phyloP scores from a whole-genome alignment of 2,113 vertebrate genomes.

The Thamnophis sirtalis region DNA sequence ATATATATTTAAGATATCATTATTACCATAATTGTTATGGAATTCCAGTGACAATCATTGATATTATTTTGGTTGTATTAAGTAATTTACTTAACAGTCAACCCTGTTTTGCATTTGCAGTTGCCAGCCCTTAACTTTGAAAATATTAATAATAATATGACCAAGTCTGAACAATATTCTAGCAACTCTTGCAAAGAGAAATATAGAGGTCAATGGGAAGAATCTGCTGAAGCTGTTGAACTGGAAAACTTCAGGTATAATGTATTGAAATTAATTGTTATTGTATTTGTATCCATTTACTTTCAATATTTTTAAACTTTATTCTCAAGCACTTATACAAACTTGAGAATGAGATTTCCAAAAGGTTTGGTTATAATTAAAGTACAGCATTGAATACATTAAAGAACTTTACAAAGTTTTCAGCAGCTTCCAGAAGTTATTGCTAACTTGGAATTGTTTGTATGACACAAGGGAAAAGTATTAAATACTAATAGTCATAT shows the following conservation, averaged over 20 bases:
- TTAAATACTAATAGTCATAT: background rate
- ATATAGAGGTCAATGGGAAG: conserved; percentile 52
- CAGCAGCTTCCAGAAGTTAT: background rate
- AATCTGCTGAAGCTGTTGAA: conserved; percentile 73
- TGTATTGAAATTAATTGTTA: background rate
- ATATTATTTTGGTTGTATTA: background rate
- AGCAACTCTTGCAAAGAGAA: conserved; percentile 50
- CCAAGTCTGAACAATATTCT: conserved; percentile 53
- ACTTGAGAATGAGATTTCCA: background rate
- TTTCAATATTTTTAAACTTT: background rate
- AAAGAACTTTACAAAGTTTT: background rate
- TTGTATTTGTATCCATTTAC: background rate
- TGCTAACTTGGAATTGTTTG: background rate
- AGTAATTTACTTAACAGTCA: background rate
- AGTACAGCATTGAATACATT: background rate
- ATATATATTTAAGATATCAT: background rate
- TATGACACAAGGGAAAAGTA: background rate
- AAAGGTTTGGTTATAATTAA: background rate
- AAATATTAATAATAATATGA: conserved; percentile 57
- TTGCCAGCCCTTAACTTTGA: conserved; percentile 66
- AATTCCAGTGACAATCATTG: background rate
- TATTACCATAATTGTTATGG: background rate
- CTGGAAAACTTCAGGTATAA: conserved; percentile 86
- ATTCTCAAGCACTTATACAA: background rate
- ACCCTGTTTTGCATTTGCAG: conserved; percentile 59